Conservation (phyloP, 2,797 vertebrate species). For the Spondyliosoma cantharus region DNA sequence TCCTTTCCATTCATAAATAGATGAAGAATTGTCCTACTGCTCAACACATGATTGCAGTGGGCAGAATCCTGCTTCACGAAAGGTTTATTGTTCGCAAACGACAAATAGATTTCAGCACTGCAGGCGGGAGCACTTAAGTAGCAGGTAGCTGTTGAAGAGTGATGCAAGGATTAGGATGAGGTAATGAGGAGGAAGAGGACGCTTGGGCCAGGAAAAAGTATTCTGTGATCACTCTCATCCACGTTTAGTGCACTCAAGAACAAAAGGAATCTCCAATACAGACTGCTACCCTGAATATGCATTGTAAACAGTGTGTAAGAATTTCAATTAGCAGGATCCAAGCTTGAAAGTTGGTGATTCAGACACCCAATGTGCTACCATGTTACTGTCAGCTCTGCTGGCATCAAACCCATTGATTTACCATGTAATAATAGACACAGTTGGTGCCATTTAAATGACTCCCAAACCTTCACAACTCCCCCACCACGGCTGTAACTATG, state of each 20-base stretch:
- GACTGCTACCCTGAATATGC: neutral
- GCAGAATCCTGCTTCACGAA: slow-evolving; percentile 8
- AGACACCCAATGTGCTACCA: neutral
- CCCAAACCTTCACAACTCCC: neutral
- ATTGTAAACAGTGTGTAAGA: neutral
- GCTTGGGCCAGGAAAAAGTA: neutral
- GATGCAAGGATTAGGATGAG: slow-evolving; percentile 13
- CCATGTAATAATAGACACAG: neutral
- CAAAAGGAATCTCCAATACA: neutral
- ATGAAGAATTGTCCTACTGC: slow-evolving; percentile 2
- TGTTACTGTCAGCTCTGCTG: neutral
- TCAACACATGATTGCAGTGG: slow-evolving; percentile 12
- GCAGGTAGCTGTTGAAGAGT: neutral
- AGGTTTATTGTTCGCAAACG: neutral
- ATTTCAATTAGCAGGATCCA: neutral
- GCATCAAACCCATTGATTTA: neutral
- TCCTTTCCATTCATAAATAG: slow-evolving; percentile 22
- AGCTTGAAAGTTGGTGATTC: neutral
- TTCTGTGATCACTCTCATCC: slow-evolving; percentile 8
- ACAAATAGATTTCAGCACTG: neutral
- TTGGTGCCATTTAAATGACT: slow-evolving; percentile 1
- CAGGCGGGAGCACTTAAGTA: neutral
- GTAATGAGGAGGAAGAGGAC: slow-evolving; percentile 4
- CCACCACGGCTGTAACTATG: neutral
- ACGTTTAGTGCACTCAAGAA: neutral